phyloP scores from a whole-genome alignment of 1,140 invertebrate species.

The Orius laevigatus region DNA sequence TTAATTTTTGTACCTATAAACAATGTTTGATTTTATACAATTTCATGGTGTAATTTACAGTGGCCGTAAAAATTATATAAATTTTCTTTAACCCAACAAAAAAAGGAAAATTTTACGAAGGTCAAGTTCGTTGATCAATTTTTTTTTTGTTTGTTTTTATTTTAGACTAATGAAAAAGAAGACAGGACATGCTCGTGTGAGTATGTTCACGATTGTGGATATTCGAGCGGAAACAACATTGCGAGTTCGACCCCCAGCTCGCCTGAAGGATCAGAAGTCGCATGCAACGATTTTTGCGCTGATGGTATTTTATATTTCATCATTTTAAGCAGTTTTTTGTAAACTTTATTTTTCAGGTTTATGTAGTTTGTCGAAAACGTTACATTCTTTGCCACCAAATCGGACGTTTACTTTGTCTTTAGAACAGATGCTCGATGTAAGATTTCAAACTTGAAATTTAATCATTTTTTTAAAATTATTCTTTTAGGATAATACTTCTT shows the following conservation, averaged over 20 bases:
- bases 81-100: not conserved
- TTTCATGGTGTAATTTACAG: not conserved
- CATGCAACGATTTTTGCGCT: constrained; percentile 65
- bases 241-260: constrained; percentile 50
- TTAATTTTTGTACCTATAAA: too few species aligned
- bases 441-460: constrained; percentile 16
- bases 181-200: constrained; percentile 39
- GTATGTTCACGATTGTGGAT: constrained; percentile 66
- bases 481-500: constrained; percentile 39
- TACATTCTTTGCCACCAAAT: constrained; percentile 3
- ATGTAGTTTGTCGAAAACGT: constrained; percentile 18
- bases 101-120: not conserved
- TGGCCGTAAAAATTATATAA: not conserved
- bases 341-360: constrained; percentile 22
- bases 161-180: constrained; percentile 5
- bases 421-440: constrained; percentile 53
- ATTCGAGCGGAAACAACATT: constrained; percentile 26
- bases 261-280: constrained; percentile 68
- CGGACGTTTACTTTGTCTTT: constrained; percentile 33
- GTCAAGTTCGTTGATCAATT: too few species aligned
- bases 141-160: not conserved
- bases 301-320: constrained; percentile 30
- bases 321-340: constrained; percentile 28
- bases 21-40: too few species aligned
- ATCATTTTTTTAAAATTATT: not conserved